Percentiles rank a stretch among this genome's conserved stretches.
These are phyloP conservation scores for Megastigmus dorsalis DNA, from an alignment of 2,888 invertebrate species.

Conservation along the genomic window DNA sequence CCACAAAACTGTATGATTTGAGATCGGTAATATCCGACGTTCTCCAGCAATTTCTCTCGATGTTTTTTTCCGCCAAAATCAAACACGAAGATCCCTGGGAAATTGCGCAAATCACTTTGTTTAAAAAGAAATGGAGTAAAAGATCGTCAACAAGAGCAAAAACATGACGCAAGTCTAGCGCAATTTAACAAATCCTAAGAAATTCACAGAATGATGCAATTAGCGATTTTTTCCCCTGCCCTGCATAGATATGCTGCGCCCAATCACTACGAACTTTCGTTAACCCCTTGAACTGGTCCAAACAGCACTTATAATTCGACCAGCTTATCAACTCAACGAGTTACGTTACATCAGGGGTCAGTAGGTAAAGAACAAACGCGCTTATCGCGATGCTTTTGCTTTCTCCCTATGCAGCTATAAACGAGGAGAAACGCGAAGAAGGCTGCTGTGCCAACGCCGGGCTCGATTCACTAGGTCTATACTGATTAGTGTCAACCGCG, in stretches of 20 bases:
- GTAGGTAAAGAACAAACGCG: conserved; percentile 57
- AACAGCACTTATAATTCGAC: neutral
- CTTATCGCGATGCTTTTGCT: too few species aligned
- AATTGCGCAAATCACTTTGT: neutral
- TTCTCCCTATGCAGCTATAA: too few species aligned
- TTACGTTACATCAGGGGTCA: conserved; percentile 59
- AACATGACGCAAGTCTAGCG: conserved; percentile 34
- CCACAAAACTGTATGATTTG: too few species aligned
- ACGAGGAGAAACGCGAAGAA: conserved; percentile 5
- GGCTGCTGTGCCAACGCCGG: conserved; percentile 17
- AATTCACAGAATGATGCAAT: neutral
- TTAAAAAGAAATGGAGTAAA: neutral
- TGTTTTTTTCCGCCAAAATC: neutral
- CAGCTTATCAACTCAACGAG: conserved; percentile 39
- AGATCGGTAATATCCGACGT: too few species aligned
- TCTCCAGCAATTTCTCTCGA: too few species aligned
- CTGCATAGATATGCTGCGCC: too few species aligned
- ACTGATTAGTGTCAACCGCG: conserved; percentile 44
- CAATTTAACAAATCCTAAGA: conserved; percentile 19
- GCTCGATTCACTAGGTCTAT: conserved; percentile 25
- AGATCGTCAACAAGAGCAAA: conserved; percentile 10
- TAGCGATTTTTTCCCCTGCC: neutral
- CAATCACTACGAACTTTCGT: too few species aligned
- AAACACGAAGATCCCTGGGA: neutral
- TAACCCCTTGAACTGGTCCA: neutral